These are phyloP conservation scores for Menidia menidia DNA, from an alignment of 2,797 vertebrate genomes.

Conservation along the genomic window DNA sequence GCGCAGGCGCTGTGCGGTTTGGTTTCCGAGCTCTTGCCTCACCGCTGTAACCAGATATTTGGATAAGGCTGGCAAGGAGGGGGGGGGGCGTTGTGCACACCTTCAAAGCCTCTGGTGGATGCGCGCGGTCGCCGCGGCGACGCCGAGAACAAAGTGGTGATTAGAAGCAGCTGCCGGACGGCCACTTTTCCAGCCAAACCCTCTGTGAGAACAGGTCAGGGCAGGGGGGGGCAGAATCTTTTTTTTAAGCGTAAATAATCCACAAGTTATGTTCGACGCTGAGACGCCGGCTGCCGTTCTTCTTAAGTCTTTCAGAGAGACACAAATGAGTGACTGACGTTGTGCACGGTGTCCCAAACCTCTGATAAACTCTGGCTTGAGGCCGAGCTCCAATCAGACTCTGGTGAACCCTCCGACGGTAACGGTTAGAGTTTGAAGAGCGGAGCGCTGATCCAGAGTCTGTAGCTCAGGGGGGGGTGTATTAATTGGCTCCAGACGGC, in stretches of 20 bases:
- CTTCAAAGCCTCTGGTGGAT: conserved; percentile 18
- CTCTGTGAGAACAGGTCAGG: not conserved
- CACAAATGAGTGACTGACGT: conserved; percentile 16
- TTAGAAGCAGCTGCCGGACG: no score
- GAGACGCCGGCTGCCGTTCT: not conserved
- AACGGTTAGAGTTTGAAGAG: conserved; percentile 73
- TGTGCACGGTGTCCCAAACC: conserved; percentile 2
- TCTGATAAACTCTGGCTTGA: conserved; percentile 39
- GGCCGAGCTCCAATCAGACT: conserved; percentile 59
- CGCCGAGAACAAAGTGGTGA: not conserved
- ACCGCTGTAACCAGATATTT: conserved; percentile 51
- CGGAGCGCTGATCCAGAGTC: conserved; percentile 70
- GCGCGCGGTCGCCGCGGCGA: not conserved
- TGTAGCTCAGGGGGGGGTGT: conserved; percentile 69
- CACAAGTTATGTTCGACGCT: not conserved
- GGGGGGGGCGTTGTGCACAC: conserved; percentile 45
- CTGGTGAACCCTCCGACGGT: conserved; percentile 47
- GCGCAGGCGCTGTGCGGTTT: conserved; percentile 35
- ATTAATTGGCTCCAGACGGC: conserved; percentile 81
- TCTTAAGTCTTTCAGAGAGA: not conserved
- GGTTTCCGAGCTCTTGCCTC: conserved; percentile 60
- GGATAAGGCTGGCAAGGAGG: conserved; percentile 34
- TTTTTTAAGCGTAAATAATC: not conserved
- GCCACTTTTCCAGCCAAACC: no score
- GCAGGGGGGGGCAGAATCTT: not conserved